Evolutionary conservation across 2,113 vertebrate genomes (phyloP), one percentile per base, ranked within the genome.

Genomic region (Fulmarus glacialis): DNA sequence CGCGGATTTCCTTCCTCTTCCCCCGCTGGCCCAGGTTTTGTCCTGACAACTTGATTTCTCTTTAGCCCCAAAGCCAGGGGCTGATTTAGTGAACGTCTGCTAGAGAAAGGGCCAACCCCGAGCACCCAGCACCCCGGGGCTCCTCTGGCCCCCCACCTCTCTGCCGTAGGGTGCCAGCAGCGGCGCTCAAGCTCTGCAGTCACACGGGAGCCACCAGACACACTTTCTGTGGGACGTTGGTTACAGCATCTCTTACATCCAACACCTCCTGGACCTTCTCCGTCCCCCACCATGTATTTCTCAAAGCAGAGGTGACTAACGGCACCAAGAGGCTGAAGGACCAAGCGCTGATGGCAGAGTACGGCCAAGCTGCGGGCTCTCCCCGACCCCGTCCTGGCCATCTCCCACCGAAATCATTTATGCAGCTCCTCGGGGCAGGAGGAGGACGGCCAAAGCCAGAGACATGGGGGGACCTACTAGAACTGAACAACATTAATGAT

Each of bases 111-210:
- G 18, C 32, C n/a, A 9, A 29, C 20, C n/a, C 34, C 0, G 1
- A 55, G 32, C 36, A 24, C 5, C 4, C 1, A 55, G 32, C 36
- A 24, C 5, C 4, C 1, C 3, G 1, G 40, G 48, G 4, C n/a
- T 32, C 29, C 60, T 59, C 58, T 48, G 50, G 50, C 7, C 42
- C 13, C 13, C 4, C 24, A 12, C 1, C 12, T 2, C 38, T 32
- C 53, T 11, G 40, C 22, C 1, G 6, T 2, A 14, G 38, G 55
- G 47, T 21, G 15, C 4, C 89, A 40, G 55, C 20, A 60, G 4
- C 0, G 38, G 23, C 9, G 5, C 11, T 42, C 30, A 8, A 23
- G 32, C 70, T 60, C 43, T 22, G 21, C 17, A 3, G 20, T 8
- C 72, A 5, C 45, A 17, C 52, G 7, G 2, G 52, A 72, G 71